Conservation (phyloP, 1,140 invertebrate species). For the Harpegnathos saltator region DNA sequence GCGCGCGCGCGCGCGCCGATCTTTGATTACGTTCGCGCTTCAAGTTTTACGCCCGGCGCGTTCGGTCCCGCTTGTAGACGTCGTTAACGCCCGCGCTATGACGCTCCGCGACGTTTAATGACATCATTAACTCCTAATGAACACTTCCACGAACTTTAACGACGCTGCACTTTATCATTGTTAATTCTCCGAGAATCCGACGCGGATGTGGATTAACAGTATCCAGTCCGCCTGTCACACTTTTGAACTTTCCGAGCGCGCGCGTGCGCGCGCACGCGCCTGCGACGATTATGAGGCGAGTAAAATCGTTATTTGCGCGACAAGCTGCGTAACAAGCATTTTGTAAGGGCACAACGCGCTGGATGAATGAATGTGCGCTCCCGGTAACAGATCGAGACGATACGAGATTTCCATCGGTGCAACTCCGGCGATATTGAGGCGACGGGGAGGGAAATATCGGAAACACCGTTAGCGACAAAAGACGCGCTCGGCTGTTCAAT, state of each 20-base stretch:
- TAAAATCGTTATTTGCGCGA: not conserved
- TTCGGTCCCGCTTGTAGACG: conserved; percentile 19
- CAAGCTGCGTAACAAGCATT: not conserved
- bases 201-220: conserved; percentile 15
- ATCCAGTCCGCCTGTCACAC: not conserved
- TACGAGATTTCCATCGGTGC: too few relatives aligned
- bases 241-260: conserved; percentile 8
- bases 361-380: too few relatives aligned
- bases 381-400: not conserved
- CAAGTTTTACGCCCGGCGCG: conserved; percentile 5
- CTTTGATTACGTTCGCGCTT: conserved; percentile 27
- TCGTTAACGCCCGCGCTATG: conserved; percentile 42
- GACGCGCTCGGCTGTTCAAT: too few relatives aligned
- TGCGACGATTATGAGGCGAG: not conserved
- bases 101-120: conserved; percentile 61
- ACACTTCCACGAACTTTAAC: conserved; percentile 70
- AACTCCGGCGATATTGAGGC: too few relatives aligned
- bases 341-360: not conserved
- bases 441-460: too few relatives aligned
- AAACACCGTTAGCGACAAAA: too few relatives aligned
- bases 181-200: conserved; percentile 45
- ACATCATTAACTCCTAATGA: conserved; percentile 71
- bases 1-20: too few relatives aligned
- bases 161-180: conserved; percentile 54
- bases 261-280: not conserved